Evolutionary conservation across 1,140 invertebrate species (phyloP), one percentile per base, ranked within the genome.

Genomic region (Bombus polaris): DNA sequence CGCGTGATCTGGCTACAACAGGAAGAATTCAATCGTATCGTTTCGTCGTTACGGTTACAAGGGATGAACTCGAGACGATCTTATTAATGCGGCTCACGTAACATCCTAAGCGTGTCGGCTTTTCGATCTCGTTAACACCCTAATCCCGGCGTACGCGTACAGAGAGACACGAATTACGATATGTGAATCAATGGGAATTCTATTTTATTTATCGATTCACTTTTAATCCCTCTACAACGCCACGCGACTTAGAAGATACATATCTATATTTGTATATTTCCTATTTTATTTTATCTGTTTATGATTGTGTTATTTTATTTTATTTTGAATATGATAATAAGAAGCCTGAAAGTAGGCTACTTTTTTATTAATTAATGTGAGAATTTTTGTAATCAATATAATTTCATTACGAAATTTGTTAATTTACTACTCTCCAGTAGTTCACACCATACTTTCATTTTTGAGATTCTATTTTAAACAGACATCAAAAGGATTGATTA

Each of bases 1-100:
- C 39, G 77, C 62, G 39, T 81, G 44, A 75, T 74, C 81, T 66
- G 57, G 62, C n/a, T 39, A 18, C n/a, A 62, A 12, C 32, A 32
- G 59, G 18, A 83, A 53, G 86, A 85, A 81, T 87, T 76, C 39
- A 68, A 84, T 89, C 76, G 39, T 53, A 83, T 88, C 70, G 65
- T 71, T 66, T 37, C 80, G 81, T 89, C 84, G 88, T 89, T 89
- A 89, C 71, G 65, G 78, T 87, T 80, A 83, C 77, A 66, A 47
- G 65, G 65, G 74, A 83, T 79, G 53, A 88, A 68, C 53, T 47
- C n/a, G 57, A 74, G 37, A 66, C 72, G 62, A 78, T 90, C 75
- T 83, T 84, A 91, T 90, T 87, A 90, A 91, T 88, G 87, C 86
- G 85, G 76, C 88, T 89, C 89, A 89, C 89, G 89, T 89, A 86